Evolutionary conservation across 2,797 vertebrate genomes (phyloP).

Genomic region (Salmo trutta): DNA sequence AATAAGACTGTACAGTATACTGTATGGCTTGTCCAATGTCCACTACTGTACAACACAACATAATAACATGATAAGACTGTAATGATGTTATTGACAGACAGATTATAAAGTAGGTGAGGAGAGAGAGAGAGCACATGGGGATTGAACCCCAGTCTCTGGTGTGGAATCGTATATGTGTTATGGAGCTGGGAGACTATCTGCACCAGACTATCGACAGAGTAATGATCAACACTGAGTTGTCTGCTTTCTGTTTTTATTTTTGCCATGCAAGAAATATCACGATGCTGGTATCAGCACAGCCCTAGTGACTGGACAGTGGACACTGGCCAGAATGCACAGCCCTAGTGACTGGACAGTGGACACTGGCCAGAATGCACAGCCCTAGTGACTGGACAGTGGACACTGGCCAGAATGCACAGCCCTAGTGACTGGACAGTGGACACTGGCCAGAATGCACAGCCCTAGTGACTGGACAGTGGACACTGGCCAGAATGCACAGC

Average conservation of each 20-base stretch:
- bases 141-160: not conserved
- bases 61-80: not conserved
- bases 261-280: no score
- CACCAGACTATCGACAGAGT: not conserved
- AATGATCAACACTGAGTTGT: not conserved
- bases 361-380: no score
- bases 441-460: not conserved
- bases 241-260: no score
- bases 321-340: no score
- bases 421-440: no score
- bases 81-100: no score
- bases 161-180: not conserved
- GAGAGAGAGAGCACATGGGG: not conserved
- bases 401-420: no score
- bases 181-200: not conserved
- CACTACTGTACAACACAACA: not conserved
- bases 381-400: not conserved
- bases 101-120: not conserved
- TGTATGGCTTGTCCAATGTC: not conserved
- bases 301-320: no score
- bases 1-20: not conserved
- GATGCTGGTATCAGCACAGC: no score
- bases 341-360: no score
- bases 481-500: not conserved
- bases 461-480: not conserved